Evolutionary conservation across 1,140 invertebrate species (phyloP).

Genomic region (Eupeodes corollae): DNA sequence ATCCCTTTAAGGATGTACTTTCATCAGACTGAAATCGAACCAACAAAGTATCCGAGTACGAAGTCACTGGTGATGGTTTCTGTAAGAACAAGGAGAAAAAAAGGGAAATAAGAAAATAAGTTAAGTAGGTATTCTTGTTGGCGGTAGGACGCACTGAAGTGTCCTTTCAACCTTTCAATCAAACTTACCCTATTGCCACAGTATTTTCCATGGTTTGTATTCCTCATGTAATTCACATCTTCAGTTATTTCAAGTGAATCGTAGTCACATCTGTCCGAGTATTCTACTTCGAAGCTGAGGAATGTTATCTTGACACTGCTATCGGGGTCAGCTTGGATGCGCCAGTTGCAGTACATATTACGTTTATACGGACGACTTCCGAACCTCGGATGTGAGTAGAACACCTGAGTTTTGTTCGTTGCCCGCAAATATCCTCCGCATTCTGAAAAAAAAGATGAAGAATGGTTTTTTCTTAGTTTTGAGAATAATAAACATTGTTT

Average conservation of each 20-base stretch:
- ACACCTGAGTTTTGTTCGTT: constrained; percentile 57
- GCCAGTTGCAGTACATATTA: constrained; percentile 86
- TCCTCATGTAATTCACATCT: constrained; percentile 39
- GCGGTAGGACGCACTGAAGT: too few species aligned
- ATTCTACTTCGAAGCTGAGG: constrained; percentile 81
- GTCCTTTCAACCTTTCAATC: too few species aligned
- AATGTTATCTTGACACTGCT: constrained; percentile 77
- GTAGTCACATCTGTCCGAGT: constrained; percentile 77
- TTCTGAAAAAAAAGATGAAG: constrained; percentile 47
- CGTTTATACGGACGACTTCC: constrained; percentile 82
- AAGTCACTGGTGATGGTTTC: constrained; percentile 80
- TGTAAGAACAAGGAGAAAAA: constrained; percentile 33
- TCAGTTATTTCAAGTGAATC: constrained; percentile 69
- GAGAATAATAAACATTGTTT: neutral
- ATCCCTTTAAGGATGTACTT: constrained; percentile 81
- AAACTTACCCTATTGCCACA: constrained; percentile 21
- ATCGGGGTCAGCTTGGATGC: constrained; percentile 66
- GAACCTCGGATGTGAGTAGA: constrained; percentile 89
- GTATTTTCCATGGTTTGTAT: constrained; percentile 30
- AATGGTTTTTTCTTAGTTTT: neutral
- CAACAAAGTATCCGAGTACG: constrained; percentile 70
- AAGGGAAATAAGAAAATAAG: neutral
- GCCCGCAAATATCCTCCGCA: constrained; percentile 85
- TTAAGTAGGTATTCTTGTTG: too few species aligned
- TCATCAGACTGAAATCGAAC: constrained; percentile 85